Evolutionary conservation across 2,888 invertebrate genomes (phyloP), one percentile per base, ranked within the genome.

Genomic region (Microplitis manilae): DNA sequence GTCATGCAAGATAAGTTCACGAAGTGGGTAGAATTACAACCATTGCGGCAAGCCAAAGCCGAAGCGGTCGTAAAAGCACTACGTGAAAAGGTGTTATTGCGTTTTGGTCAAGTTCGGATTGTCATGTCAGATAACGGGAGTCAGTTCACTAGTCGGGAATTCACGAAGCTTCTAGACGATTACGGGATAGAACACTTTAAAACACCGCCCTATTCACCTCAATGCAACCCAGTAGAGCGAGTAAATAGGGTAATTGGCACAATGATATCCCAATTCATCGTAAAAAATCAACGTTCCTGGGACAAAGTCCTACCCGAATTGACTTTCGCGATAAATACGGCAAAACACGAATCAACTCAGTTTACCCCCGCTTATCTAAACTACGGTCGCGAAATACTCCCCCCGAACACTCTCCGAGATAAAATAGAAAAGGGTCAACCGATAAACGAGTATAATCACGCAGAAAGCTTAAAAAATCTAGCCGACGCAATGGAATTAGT

Each of bases 291-390:
- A 30, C 60, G 64, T 30, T 64, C 77, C 8, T 86, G 84, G 86
- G 86, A 86, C 65, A 41, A 69, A 5, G 38, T 80, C 8, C 59
- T 85, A n/a, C 76, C 82, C 1, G 84, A 87, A 59, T 71, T 86
- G 1, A 79, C 61, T 7, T 83, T 85, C 13, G 85, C 85, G 0
- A 70, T 84, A 0, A 86, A 86, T 65, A 81, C 84, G 1, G 72
- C 83, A 0, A 64, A 75, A 0, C 84, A 85, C 9, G 83, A 84
- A 15, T 82, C 83, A 4, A 87, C 85, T 13, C 81, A 83, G 0
- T 83, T 80, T 67, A 77, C 81, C 1, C 84, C 85, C 0, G 83
- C 84, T 0, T 85, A 84, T 39, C 73, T 87, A 4, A 85, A 84
- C 40, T 85, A 81, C 71, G 80, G 81, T 1, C 76, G 81, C 40